Conservation (phyloP, 2,797 vertebrate species). For the Danio choprae region DNA sequence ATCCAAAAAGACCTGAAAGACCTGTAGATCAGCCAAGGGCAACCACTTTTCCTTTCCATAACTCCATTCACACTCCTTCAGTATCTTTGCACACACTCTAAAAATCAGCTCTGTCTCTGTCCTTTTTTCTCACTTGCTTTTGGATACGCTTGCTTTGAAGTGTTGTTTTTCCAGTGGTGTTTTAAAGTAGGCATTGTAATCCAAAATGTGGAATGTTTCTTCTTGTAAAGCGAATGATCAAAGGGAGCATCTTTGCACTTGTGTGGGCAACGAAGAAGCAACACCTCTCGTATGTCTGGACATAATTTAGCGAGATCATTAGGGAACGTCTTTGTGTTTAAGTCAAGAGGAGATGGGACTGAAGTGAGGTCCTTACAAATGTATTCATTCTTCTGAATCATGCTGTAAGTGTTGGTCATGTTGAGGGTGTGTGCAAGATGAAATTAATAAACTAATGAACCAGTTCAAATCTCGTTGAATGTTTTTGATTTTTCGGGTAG, state of each 20-base stretch:
- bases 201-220: conserved; percentile 5
- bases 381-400: conserved; percentile 25
- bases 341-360: conserved; percentile 33
- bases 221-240: conserved; percentile 25
- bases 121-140: neutral
- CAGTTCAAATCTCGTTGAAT: neutral
- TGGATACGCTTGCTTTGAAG: neutral
- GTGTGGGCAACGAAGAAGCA: conserved; percentile 16
- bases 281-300: neutral
- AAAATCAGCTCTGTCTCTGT: neutral
- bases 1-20: conserved; percentile 96
- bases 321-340: conserved; percentile 24
- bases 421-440: conserved; percentile 49
- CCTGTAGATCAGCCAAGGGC: conserved; percentile 72
- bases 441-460: conserved; percentile 64
- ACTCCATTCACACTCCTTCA: conserved; percentile 20
- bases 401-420: conserved; percentile 42
- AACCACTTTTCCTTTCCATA: neutral
- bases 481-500: neutral
- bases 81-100: conserved; percentile 13
- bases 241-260: conserved; percentile 16
- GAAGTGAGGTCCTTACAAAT: neutral
- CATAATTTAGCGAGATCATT: conserved; percentile 32
- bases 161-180: conserved; percentile 6
- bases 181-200: conserved; percentile 38